Evolutionary conservation across 1,140 invertebrate genomes (phyloP).

Genomic region (Magallana angulata): DNA sequence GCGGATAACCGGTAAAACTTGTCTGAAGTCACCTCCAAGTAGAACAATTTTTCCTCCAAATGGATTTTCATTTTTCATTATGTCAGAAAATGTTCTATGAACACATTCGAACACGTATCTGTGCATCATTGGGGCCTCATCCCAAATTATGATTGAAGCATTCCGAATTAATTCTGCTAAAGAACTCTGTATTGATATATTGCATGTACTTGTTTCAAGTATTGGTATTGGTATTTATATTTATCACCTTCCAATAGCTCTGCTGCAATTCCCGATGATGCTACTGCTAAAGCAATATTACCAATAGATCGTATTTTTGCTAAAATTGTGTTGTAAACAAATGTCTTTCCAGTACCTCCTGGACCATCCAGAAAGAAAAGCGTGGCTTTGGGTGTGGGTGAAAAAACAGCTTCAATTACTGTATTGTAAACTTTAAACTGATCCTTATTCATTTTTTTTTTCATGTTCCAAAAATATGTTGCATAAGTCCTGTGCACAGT

Average conservation of each 20-base stretch:
- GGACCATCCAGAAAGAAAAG: slow-evolving; percentile 79
- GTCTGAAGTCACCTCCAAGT: slow-evolving; percentile 19
- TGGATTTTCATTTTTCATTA: slow-evolving; percentile 2
- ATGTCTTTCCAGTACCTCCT: slow-evolving; percentile 70
- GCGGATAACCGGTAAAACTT: slow-evolving; percentile 22
- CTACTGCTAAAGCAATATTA: slow-evolving; percentile 59
- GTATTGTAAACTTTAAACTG: not conserved
- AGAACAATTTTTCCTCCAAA: slow-evolving; percentile 28
- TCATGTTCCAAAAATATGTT: not conserved
- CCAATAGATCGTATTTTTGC: slow-evolving; percentile 57
- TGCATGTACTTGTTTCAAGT: slow-evolving; percentile 9
- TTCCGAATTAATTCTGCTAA: not conserved
- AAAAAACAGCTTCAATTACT: not conserved
- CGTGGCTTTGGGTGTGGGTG: not conserved
- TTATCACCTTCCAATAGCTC: not conserved
- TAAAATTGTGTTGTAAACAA: slow-evolving; percentile 55
- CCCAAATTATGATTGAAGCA: slow-evolving; percentile 33
- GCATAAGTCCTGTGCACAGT: not conserved
- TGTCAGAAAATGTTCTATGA: slow-evolving; percentile 31
- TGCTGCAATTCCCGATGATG: slow-evolving; percentile 62
- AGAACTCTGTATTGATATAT: not conserved
- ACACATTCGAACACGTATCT: slow-evolving; percentile 18
- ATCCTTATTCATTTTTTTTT: not conserved
- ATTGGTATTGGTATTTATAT: slow-evolving; percentile 38
- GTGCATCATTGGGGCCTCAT: slow-evolving; percentile 29